A percentile compares a stretch with the other conserved stretches of the same genome.
These are phyloP conservation scores for Garrulus glandarius DNA, from an alignment of 2,797 vertebrate genomes.

Conservation along the genomic window DNA sequence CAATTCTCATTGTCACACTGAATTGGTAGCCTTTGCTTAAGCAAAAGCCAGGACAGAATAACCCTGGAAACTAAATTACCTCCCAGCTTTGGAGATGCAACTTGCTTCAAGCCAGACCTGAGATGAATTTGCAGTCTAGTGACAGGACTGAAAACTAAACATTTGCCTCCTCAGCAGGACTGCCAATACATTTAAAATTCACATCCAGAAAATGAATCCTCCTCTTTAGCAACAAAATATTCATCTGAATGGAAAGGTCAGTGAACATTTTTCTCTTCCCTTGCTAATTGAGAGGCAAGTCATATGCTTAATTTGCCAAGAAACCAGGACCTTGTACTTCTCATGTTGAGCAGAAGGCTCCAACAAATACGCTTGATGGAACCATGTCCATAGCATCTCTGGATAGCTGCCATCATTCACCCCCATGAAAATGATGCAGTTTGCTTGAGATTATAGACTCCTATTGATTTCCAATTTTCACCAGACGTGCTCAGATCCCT, in stretches of 20 bases:
- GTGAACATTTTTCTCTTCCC: neutral
- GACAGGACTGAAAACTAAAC: constrained; percentile 13
- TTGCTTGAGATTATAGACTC: constrained; percentile 82
- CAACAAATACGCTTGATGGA: constrained; percentile 6
- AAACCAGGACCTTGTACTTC: neutral
- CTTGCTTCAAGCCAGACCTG: constrained; percentile 29
- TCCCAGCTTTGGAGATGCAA: constrained; percentile 38
- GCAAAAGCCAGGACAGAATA: constrained; percentile 22
- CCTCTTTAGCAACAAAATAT: neutral
- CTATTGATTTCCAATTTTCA: constrained; percentile 86
- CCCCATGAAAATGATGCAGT: constrained; percentile 75
- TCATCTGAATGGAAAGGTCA: constrained; percentile 5
- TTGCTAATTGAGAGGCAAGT: constrained; percentile 29
- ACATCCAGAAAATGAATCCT: constrained; percentile 11
- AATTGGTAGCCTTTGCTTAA: constrained; percentile 56
- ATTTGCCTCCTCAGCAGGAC: constrained; percentile 21
- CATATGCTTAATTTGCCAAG: constrained; percentile 29
- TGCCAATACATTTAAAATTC: neutral
- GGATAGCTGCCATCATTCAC: constrained; percentile 70
- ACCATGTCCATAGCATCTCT: constrained; percentile 25
- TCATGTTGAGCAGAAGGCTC: constrained; percentile 24
- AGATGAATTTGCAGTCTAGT: constrained; percentile 40
- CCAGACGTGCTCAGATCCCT: constrained; percentile 70
- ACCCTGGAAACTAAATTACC: constrained; percentile 47
- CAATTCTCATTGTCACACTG: constrained; percentile 57